Evolutionary conservation across 2,113 vertebrate genomes (phyloP).

Genomic region (Dasyprocta punctata): DNA sequence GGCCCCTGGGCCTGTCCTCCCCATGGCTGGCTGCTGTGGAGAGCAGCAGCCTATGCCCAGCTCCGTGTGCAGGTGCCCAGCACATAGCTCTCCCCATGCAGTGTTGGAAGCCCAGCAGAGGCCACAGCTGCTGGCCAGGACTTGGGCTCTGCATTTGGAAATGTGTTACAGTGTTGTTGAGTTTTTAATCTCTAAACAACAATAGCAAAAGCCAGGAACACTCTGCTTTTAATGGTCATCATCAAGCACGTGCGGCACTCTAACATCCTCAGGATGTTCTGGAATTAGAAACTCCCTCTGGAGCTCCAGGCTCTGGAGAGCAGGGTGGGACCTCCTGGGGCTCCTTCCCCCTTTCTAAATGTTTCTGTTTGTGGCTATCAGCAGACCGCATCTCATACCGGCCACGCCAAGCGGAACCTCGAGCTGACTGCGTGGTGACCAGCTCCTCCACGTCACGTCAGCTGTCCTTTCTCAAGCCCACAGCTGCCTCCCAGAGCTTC

Average conservation of each 20-base stretch:
- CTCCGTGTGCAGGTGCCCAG: slow-evolving; percentile 78
- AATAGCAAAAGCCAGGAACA: neutral
- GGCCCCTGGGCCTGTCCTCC: neutral
- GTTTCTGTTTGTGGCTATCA: neutral
- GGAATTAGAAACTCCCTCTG: no score
- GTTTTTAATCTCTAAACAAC: neutral
- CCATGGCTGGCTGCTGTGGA: neutral
- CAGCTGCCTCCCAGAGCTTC: neutral
- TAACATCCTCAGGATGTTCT: no score
- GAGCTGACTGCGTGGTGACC: neutral
- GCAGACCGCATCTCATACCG: no score
- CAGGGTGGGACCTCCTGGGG: neutral
- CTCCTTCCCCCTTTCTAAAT: neutral
- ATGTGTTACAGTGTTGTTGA: neutral
- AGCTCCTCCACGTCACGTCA: neutral
- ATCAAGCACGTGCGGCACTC: no score
- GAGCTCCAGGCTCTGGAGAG: neutral
- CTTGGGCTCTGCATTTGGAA: slow-evolving; percentile 73
- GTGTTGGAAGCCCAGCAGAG: slow-evolving; percentile 65
- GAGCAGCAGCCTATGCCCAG: slow-evolving; percentile 71
- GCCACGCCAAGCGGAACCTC: neutral
- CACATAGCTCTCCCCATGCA: neutral
- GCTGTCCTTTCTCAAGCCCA: neutral
- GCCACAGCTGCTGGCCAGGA: slow-evolving; percentile 53
- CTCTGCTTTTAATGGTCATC: neutral